phyloP scores from a whole-genome alignment of 2,888 invertebrate genomes.

The Phengaris alcon region DNA sequence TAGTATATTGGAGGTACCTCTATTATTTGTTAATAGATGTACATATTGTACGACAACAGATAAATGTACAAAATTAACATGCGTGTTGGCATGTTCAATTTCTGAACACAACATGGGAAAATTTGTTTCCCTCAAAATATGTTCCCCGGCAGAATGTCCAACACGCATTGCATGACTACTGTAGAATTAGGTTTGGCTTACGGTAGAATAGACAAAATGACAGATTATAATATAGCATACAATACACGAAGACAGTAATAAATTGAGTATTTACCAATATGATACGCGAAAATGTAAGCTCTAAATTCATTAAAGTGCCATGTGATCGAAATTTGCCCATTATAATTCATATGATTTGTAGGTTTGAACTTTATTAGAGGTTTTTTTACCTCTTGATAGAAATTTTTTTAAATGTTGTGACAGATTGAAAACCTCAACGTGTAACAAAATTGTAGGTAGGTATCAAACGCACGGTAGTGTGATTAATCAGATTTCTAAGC shows the following conservation, averaged over 20 bases:
- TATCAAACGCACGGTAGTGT: too few species aligned
- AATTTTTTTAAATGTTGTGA: too few species aligned
- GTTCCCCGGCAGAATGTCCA: background rate
- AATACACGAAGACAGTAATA: background rate
- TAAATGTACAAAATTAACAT: background rate
- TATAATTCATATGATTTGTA: too few species aligned
- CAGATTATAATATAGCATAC: background rate
- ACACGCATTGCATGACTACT: background rate
- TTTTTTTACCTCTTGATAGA: too few species aligned
- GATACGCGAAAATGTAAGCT: too few species aligned
- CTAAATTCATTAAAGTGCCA: too few species aligned
- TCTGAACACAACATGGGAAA: background rate
- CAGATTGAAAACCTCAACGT: too few species aligned
- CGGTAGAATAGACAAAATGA: background rate
- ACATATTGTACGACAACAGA: background rate
- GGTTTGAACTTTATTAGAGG: too few species aligned
- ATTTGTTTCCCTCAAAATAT: background rate
- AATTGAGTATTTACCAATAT: too few species aligned
- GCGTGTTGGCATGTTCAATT: background rate
- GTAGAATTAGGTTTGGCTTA: background rate
- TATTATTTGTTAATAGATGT: background rate
- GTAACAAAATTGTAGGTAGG: too few species aligned
- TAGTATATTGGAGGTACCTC: background rate
- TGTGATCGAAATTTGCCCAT: too few species aligned
- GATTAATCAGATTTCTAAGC: too few species aligned